These are phyloP conservation scores for Lineus longissimus DNA, from an alignment of 1,140 invertebrate genomes.

Conservation along the genomic window DNA sequence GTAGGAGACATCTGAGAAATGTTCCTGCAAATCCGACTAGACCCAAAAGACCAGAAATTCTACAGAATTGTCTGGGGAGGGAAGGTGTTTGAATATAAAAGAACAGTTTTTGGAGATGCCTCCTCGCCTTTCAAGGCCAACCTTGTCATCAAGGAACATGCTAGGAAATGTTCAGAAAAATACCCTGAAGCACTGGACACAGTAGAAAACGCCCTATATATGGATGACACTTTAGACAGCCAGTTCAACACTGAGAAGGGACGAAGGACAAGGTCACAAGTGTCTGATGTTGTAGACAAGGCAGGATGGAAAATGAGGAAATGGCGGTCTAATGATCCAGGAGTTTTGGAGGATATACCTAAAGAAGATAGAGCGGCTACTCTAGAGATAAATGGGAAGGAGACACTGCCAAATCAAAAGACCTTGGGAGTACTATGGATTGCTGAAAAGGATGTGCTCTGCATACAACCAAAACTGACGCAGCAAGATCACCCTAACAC, in stretches of 20 bases:
- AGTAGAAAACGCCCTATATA: conserved; percentile 20
- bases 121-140: conserved; percentile 23
- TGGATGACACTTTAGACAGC: conserved; percentile 20
- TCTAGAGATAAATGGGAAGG: not conserved
- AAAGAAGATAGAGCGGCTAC: conserved; percentile 6
- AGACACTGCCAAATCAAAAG: too few species aligned
- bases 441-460: too few species aligned
- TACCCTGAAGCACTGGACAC: conserved; percentile 1
- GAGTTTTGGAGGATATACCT: conserved; percentile 11
- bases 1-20: conserved; percentile 23
- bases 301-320: conserved; percentile 18
- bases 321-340: conserved; percentile 5
- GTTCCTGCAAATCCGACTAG: conserved; percentile 23
- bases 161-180: conserved; percentile 3
- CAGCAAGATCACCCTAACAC: not conserved
- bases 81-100: not conserved
- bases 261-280: conserved; percentile 2
- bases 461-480: too few species aligned
- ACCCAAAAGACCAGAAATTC: conserved; percentile 12
- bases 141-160: conserved; percentile 18
- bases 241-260: not conserved
- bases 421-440: too few species aligned
- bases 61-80: conserved; percentile 19
- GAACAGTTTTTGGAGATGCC: conserved; percentile 21
- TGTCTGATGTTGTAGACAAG: not conserved